These are phyloP conservation scores for Myotis yumanensis DNA, from an alignment of 2,113 vertebrate genomes.

Conservation along the genomic window DNA sequence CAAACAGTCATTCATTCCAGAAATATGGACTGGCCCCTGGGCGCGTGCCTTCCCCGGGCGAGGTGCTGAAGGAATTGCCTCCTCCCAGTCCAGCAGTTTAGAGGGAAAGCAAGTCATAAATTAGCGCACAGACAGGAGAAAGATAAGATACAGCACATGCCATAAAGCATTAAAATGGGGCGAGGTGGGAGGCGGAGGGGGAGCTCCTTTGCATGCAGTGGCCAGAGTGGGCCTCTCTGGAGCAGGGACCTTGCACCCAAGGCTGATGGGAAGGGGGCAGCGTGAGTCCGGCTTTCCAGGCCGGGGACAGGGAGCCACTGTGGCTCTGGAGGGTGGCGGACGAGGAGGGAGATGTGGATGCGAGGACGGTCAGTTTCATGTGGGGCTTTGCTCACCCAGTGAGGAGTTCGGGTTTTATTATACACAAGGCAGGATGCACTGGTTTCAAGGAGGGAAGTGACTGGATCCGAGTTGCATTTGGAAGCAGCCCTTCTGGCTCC, in stretches of 20 bases:
- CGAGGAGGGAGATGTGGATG: accelerated
- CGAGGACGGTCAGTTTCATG: accelerated
- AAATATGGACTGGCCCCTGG: background rate
- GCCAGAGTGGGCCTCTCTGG: background rate
- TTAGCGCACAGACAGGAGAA: too few relatives aligned
- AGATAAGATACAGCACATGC: accelerated
- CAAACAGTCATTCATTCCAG: background rate
- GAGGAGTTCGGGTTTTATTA: background rate
- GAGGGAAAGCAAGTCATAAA: background rate
- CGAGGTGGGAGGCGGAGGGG: accelerated
- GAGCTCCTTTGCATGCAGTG: accelerated
- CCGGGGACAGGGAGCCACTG: background rate
- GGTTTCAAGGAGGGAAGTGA: background rate
- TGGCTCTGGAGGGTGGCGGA: accelerated
- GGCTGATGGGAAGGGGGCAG: background rate
- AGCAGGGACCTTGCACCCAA: background rate
- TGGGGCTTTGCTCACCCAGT: accelerated
- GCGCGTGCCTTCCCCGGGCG: background rate
- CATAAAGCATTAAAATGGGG: background rate
- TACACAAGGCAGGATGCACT: accelerated
- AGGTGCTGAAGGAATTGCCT: background rate
- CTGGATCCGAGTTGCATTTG: background rate
- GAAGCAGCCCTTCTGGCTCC: background rate
- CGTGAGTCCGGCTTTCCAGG: background rate
- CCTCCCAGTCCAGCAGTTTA: background rate